Conservation (phyloP, 2,113 vertebrate genomes). For the Bostrychus sinensis region DNA sequence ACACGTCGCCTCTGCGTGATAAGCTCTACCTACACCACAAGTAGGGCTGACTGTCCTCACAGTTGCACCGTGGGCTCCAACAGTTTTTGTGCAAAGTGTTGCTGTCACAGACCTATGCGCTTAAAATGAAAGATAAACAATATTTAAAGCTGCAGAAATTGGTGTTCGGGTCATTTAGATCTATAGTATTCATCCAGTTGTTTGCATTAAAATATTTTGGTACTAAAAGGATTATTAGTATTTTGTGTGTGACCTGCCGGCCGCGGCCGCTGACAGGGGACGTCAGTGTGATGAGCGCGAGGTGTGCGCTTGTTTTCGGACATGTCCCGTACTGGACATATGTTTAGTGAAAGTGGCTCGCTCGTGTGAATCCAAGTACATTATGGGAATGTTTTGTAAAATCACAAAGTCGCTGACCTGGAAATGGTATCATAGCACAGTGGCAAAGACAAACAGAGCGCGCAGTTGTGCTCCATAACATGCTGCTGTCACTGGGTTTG, state of each 20-base stretch:
- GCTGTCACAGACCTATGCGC: neutral
- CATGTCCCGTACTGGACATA: conserved; percentile 48
- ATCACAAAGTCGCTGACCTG: conserved; percentile 19
- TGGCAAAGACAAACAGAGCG: neutral
- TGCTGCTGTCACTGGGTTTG: neutral
- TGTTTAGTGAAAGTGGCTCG: neutral
- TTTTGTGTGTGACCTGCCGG: neutral
- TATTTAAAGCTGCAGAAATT: no score
- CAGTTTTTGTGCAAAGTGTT: conserved; percentile 9
- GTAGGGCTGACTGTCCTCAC: conserved; percentile 9
- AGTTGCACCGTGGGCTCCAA: conserved; percentile 6
- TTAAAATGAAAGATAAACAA: neutral
- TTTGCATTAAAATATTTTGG: neutral
- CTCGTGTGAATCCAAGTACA: conserved; percentile 6
- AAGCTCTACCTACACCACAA: neutral
- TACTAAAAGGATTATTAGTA: neutral
- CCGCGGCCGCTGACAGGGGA: neutral
- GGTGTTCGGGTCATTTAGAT: no score
- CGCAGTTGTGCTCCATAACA: conserved; percentile 2
- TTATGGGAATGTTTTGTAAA: neutral
- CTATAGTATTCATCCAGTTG: neutral
- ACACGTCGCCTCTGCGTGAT: conserved; percentile 38
- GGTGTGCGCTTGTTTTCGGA: conserved; percentile 15
- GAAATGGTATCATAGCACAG: neutral
- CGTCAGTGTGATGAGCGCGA: neutral